Base-by-base conservation (phyloP, 2,113 vertebrate species). In the Cromileptes altivelis region DNA sequence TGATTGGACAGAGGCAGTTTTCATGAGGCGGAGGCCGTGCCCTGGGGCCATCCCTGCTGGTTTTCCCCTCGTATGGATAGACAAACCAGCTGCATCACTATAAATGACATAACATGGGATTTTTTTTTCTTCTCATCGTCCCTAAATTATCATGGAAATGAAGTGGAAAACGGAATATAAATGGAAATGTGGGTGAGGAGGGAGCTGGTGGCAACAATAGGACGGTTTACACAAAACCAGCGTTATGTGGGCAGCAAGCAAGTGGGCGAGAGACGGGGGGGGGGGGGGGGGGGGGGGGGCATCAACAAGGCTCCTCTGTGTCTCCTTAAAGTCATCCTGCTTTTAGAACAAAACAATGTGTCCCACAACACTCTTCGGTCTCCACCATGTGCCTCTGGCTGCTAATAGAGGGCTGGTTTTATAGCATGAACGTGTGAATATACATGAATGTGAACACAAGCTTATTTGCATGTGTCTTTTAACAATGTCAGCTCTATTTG, bases 221-320 rank as follows among this genome's bases (percentile, higher is more conserved):
- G 73, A 84, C 90, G 68, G 89, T 92, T 89, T 90, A 89, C 90
- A 93, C 91, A 93, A 85, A 94, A 93, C 55, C 68, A 70, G 78
- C 45, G 61, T 82, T 89, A 82, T 94, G 87, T 75, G 83, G 78
- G 75, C 71, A 74, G 78, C 2, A 63, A 60, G 56, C 42, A 3
- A 58, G 78, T 4, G 82, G 58, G 65, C 15, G 33, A 63, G 47
- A 73, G 17, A 47, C 64, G 82, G 69, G 53, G 70, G 77, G 67
- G 52, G 80, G 84, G 75, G 85, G n/a, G n/a, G 77, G 83, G 70
- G 9, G 70, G 80, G 84, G 75, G 85, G 85, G 70, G 85, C 68
- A 37, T 87, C 88, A 90, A 95, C 93, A 96, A 94, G 89, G 93
- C 87, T 87, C 88, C 76, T 93, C 93, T 95, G 88, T 95, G 93